Evolutionary conservation across 2,888 invertebrate genomes (phyloP).

Genomic region (Eupithecia inturbata): DNA sequence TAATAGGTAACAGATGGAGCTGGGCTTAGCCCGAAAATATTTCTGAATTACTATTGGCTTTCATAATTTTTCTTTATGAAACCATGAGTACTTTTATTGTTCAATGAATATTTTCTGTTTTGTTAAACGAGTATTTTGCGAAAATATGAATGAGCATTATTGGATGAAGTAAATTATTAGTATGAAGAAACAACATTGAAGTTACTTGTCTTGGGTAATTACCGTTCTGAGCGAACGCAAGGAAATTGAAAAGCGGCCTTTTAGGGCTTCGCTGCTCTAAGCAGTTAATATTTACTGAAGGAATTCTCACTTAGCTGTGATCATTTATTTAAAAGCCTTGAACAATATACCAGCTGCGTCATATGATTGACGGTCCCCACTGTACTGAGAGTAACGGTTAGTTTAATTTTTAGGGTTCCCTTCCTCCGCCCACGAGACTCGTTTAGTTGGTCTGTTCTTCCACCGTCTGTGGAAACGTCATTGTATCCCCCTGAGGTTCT

Average conservation of each 20-base stretch:
- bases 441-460: neutral
- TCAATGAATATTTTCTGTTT: neutral
- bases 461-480: neutral
- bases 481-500: neutral
- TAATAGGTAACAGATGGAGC: conserved; percentile 22
- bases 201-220: conserved; percentile 13
- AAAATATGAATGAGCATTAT: neutral
- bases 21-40: conserved; percentile 4
- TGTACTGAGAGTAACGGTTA: conserved; percentile 38
- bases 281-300: conserved; percentile 13
- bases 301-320: conserved; percentile 30
- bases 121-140: neutral
- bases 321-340: conserved; percentile 47
- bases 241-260: conserved; percentile 16
- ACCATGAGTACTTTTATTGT: neutral
- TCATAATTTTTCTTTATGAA: neutral
- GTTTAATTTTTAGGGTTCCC: conserved; percentile 17
- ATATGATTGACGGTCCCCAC: conserved; percentile 10
- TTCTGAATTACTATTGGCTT: neutral
- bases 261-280: conserved; percentile 7
- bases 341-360: conserved; percentile 44
- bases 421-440: neutral
- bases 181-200: neutral
- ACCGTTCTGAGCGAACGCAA: conserved; percentile 14
- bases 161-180: neutral